Base-by-base conservation (phyloP, 2,113 vertebrate species). In the Cnemophilus loriae region DNA sequence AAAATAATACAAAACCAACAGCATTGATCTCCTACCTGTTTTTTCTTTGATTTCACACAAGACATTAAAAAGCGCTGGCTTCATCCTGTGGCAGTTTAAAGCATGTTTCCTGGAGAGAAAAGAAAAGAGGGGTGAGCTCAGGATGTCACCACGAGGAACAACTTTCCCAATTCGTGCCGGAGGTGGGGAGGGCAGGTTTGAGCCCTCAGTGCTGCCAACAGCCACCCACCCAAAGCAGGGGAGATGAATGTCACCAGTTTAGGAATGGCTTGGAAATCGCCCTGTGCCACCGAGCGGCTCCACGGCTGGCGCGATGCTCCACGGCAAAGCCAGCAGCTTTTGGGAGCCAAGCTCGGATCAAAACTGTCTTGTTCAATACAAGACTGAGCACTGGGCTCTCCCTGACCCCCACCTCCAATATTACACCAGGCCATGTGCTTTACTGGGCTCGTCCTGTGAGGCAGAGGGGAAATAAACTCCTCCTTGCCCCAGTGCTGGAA, bases 41-140 rank as follows among this genome's bases (percentile, higher is more conserved):
- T 99, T 99, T 75, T 99, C 99, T 98, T 99, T 99, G 97, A 99
- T 99, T 98, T 99, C 99, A 97, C 99, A 99, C 97, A 99, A 98
- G 93, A 99, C 99, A 91, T 99, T 99, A 98, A 99, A 99, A 97
- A 99, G 99, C 68, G 99, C 99, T 20, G 99, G 99, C 97, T 99
- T 99, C 99, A 99, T 99, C 97, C 99, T 98, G 98, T 99, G 99
- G 98, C 99, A 99, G 98, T 99, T 99, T 97, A 99, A 98, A 96
- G 99, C 99, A 63, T 99, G 99, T 98, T 99, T 99, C 98, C 99
- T 99, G 98, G 64, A 99, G 98, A 95, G 96, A 96, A 98, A 97
- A 96, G 89, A 96, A 96, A 64, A 97, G 78, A 87, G 46, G 24
- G 47, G 37, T 84, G 44, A 96, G 91, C 79, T 96, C 56, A 91